Conservation (phyloP, 2,113 vertebrate species). For the Nanorana parkeri region DNA sequence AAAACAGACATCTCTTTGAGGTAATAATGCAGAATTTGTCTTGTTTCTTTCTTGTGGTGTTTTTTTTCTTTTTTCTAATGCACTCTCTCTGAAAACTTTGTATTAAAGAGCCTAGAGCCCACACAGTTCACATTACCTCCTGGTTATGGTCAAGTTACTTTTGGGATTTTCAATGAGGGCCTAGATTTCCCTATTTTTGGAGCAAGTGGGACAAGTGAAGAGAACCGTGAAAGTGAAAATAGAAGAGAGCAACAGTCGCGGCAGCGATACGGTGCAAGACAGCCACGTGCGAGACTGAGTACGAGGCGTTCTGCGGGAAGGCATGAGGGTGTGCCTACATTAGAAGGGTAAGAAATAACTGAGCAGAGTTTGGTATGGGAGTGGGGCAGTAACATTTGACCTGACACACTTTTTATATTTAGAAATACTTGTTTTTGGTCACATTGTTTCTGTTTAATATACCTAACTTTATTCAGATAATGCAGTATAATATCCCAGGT, state of each 20-base stretch:
- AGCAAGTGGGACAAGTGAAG: conserved; percentile 75
- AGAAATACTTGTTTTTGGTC: not conserved
- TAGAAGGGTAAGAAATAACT: conserved; percentile 82
- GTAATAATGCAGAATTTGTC: conserved; percentile 64
- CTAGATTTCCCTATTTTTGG: conserved; percentile 84
- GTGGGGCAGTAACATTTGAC: not conserved
- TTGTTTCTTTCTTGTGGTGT: not conserved
- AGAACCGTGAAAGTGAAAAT: conserved; percentile 85
- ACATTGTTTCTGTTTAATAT: not conserved
- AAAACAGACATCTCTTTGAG: conserved; percentile 88
- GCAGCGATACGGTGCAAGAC: conserved; percentile 86
- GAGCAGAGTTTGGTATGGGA: conserved; percentile 24
- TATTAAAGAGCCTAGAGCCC: conserved; percentile 83
- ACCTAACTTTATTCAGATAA: too few relatives aligned
- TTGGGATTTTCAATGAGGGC: conserved; percentile 90
- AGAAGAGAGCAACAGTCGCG: conserved; percentile 86
- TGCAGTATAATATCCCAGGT: too few relatives aligned
- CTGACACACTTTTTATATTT: not conserved
- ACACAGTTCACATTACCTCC: conserved; percentile 89
- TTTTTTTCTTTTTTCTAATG: not conserved
- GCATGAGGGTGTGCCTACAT: conserved; percentile 89
- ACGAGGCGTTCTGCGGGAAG: conserved; percentile 83
- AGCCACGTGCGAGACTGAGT: conserved; percentile 86
- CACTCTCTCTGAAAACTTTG: conserved; percentile 48
- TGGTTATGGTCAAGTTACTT: conserved; percentile 88